These are phyloP conservation scores for Neodon shergylaensis DNA, from an alignment of 2,113 vertebrate species.

Conservation along the genomic window DNA sequence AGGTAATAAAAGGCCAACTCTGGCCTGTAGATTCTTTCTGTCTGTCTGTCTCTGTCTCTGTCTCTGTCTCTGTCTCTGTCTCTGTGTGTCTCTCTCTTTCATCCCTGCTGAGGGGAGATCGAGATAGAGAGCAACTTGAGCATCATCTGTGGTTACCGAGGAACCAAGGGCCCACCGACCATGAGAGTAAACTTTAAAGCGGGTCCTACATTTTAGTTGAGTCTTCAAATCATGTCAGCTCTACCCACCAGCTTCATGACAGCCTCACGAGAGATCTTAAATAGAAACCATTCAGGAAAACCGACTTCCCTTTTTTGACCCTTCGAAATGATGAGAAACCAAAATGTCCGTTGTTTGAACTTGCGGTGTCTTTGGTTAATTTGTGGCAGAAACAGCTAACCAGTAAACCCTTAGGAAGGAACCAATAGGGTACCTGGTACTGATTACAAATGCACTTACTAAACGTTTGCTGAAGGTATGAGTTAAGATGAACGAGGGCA, in stretches of 20 bases:
- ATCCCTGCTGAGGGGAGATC: background rate
- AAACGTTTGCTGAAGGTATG: conserved; percentile 23
- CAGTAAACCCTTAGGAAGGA: background rate
- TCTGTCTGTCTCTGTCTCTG: background rate
- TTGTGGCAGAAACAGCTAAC: background rate
- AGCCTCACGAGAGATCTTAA: background rate
- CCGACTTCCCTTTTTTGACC: background rate
- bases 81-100: background rate
- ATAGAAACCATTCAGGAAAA: background rate
- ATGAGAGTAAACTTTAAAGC: background rate
- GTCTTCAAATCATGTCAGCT: background rate
- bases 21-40: background rate
- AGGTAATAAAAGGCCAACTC: background rate
- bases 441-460: background rate
- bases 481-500: conserved; percentile 30
- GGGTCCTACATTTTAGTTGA: background rate
- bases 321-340: background rate
- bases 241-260: background rate
- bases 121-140: background rate
- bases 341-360: background rate
- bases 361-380: conserved; percentile 25
- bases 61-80: background rate
- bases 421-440: background rate
- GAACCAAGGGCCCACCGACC: background rate
- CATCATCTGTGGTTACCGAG: background rate